phyloP scores from a whole-genome alignment of 1,140 invertebrate genomes.

The Nasonia vitripennis region DNA sequence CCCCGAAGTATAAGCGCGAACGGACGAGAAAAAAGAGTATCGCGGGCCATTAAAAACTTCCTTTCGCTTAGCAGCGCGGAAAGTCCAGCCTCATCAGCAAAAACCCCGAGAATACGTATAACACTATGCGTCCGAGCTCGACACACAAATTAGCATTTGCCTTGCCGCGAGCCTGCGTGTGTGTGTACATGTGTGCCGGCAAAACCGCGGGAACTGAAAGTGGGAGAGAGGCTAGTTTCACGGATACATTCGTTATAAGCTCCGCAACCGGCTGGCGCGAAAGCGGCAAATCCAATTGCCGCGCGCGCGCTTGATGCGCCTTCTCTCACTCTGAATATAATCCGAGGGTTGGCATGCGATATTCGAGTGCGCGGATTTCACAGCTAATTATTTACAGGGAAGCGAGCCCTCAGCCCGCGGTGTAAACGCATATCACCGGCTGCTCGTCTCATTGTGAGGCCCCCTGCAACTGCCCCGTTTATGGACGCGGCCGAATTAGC shows the following conservation, averaged over 20 bases:
- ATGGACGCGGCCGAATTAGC: neutral
- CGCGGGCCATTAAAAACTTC: neutral
- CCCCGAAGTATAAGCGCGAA: neutral
- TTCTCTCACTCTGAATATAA: neutral
- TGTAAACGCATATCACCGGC: constrained; percentile 5
- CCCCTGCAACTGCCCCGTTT: neutral
- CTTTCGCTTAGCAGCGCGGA: no score
- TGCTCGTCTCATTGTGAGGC: neutral
- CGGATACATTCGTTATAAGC: constrained; percentile 5
- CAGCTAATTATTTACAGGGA: constrained; percentile 41
- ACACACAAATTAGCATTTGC: neutral
- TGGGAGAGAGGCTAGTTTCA: neutral
- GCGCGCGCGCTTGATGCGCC: no score
- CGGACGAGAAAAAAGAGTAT: neutral
- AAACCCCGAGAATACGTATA: neutral
- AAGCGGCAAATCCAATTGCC: constrained; percentile 7
- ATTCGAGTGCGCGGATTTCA: constrained; percentile 34
- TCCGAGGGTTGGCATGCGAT: neutral
- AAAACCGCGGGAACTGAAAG: no score
- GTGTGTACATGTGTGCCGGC: no score
- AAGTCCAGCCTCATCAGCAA: neutral
- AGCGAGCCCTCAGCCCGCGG: neutral
- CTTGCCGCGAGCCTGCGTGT: neutral
- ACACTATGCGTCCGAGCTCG: neutral
- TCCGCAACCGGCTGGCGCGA: neutral